phyloP scores from a whole-genome alignment of 2,888 invertebrate species.

The Patella pellucida region DNA sequence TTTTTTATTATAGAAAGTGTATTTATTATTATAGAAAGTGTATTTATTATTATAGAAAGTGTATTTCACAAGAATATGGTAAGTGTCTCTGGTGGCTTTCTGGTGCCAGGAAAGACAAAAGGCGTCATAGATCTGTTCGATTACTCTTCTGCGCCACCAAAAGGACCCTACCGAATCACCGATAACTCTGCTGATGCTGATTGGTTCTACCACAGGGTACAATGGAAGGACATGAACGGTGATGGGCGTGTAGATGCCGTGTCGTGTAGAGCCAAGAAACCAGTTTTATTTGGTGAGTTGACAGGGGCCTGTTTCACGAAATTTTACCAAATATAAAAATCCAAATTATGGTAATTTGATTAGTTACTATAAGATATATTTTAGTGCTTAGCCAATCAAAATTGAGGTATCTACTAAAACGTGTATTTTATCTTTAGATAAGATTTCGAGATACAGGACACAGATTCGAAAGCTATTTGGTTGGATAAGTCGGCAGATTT shows the following conservation, averaged over 20 bases:
- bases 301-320: too few relatives aligned
- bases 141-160: slow-evolving; percentile 27
- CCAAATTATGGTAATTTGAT: too few relatives aligned
- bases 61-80: slow-evolving; percentile 37
- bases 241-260: slow-evolving; percentile 44
- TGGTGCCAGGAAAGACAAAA: slow-evolving; percentile 40
- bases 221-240: slow-evolving; percentile 47
- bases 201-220: slow-evolving; percentile 46
- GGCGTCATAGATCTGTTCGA: slow-evolving; percentile 39
- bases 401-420: too few relatives aligned
- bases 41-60: slow-evolving; percentile 34
- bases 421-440: too few relatives aligned
- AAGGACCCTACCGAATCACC: slow-evolving; percentile 1
- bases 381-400: too few relatives aligned
- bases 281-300: slow-evolving; percentile 24
- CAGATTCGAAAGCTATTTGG: too few relatives aligned
- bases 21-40: slow-evolving; percentile 28
- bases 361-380: too few relatives aligned
- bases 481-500: too few relatives aligned
- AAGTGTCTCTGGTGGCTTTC: slow-evolving; percentile 41
- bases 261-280: slow-evolving; percentile 35
- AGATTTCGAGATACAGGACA: too few relatives aligned
- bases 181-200: slow-evolving; percentile 11
- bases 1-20: slow-evolving; percentile 22
- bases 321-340: too few relatives aligned